phyloP scores from a whole-genome alignment of 1,140 invertebrate genomes.

The Bradysia coprophila region DNA sequence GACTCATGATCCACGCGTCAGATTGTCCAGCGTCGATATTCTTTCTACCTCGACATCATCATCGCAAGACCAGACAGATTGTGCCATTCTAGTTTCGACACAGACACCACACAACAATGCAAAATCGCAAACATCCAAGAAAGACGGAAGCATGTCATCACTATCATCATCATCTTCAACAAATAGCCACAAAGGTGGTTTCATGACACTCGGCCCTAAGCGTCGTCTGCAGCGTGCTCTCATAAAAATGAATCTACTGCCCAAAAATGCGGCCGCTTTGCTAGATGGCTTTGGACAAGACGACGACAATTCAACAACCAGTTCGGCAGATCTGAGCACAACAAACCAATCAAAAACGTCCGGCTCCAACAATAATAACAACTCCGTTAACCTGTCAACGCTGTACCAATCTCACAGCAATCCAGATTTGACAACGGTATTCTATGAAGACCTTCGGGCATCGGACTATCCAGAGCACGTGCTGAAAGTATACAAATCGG shows the following conservation, averaged over 20 bases:
- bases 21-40: slow-evolving; percentile 14
- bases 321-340: background rate
- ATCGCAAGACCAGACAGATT: slow-evolving; percentile 1
- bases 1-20: slow-evolving; percentile 11
- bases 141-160: background rate
- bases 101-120: background rate
- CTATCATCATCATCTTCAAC: background rate
- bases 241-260: slow-evolving; percentile 79
- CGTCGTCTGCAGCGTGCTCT: slow-evolving; percentile 70
- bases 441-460: slow-evolving; percentile 8
- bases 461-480: slow-evolving; percentile 90
- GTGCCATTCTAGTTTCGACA: background rate
- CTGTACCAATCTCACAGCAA: slow-evolving; percentile 79
- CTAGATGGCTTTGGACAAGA: background rate
- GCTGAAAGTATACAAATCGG: slow-evolving; percentile 87
- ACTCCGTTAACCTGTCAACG: slow-evolving; percentile 9
- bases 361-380: slow-evolving; percentile 2
- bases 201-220: slow-evolving; percentile 76
- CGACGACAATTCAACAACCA: background rate
- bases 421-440: slow-evolving; percentile 61
- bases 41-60: background rate
- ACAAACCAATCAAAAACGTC: background rate
- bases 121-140: background rate
- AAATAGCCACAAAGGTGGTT: slow-evolving; percentile 46
- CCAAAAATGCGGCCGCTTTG: slow-evolving; percentile 42